Base-by-base conservation (phyloP, 2,888 invertebrate species). In the Eugnorisma glareosa region DNA sequence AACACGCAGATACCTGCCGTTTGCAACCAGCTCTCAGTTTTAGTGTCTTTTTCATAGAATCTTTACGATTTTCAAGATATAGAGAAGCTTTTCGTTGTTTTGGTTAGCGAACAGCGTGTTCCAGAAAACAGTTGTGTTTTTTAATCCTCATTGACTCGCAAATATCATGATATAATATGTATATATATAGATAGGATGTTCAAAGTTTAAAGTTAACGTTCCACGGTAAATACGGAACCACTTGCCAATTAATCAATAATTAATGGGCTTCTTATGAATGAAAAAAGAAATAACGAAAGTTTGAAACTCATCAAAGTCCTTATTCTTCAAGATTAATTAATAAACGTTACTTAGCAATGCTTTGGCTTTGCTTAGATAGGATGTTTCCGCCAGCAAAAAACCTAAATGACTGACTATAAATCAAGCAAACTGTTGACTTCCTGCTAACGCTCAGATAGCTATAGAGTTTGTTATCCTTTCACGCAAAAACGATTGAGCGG, bases 1-100 rank as follows among this genome's bases (percentile, higher is more conserved):
- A 98, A 97, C 67, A 97, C 97, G 63, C 98, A 98, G 79, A 98
- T 97, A 79, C 96, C 96, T 96, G 85, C 0, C 7, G 37, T 24
- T 51, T 28, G 0, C 3, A 13, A 24, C 6, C 24, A 72, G 37
- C 15, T 35, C 15, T 21, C 15, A 43, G 15, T 28, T 57, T 21
- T 2, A 13, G 13, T 4, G 18, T 18, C 35, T 35, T 57, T 35
- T 4, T n/a, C 15, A 24, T 37, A 21, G n/a, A 15, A 21, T n/a
- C 13, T n/a, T 64, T 61, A 15, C 0, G n/a, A 71, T 43, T 70
- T 35, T 31, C 24, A 10, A 7, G 67, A 28, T 0, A 67, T 21
- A 40, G 10, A 24, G 48, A 51, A 51, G 10, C 8, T 51, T 51
- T 51, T 51, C 10, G 63, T 24, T 24, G 7, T 35, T 35, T 13